Evolutionary conservation across 2,113 vertebrate species (phyloP), one percentile per base, ranked within the genome.

Genomic region (Thymallus thymallus): DNA sequence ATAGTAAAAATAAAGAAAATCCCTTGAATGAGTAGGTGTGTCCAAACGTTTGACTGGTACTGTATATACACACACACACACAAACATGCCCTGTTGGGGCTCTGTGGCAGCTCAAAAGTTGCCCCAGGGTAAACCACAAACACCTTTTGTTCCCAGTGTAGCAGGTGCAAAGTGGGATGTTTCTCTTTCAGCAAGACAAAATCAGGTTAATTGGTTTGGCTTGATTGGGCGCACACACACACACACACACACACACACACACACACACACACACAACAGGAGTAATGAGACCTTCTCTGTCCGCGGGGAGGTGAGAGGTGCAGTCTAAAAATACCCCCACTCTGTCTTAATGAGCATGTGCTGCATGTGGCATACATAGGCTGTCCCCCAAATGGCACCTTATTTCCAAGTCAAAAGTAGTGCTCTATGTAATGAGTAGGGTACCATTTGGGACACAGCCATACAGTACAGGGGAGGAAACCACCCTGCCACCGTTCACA

Each of bases 141-240:
- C 6, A 22, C 58, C 32, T 62, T 73, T 56, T 76, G 73, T 76
- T 70, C 46, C 69, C 48, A 55, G 66, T 70, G 56, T 68, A 76
- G 72, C 69, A 74, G 80, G 80, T 67, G 71, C 51, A 48, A 41
- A 73, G 23, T 67, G 64, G 72, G 67, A 62, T 16, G 29, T 72
- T 76, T 73, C 69, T 69, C 46, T 61, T 58, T 64, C 26, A 30
- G 67, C 23, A 82, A 29, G 22, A 60, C 23, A 20, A 56, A 73
- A 69, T 73, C 46, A 22, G 41, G 41, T 72, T 66, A 35, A 66
- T 66, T 26, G 1, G 26, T 66, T 66, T 20, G 64, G 13, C 61
- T 24, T 24, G 35, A 41, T 24, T 63, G 12, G 12, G 23, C 61
- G 29, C 0, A 3, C 24, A 3, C 23, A 3, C n/a, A 26, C 61